Base-by-base conservation (phyloP, 2,797 vertebrate genomes). In the Crenuchus spilurus region DNA sequence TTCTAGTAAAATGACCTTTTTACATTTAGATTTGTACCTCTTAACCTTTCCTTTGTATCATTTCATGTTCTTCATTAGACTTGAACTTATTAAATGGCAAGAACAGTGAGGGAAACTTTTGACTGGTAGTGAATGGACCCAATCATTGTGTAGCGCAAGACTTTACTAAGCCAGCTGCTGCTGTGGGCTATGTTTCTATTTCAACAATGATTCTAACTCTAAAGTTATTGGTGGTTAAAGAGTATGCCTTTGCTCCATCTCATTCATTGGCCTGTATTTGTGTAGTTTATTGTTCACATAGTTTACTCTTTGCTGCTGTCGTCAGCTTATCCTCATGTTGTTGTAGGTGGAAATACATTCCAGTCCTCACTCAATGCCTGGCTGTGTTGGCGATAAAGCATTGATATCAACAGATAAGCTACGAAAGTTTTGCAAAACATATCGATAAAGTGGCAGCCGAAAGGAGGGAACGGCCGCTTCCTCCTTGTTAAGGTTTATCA, bases 401-500 rank as follows among this genome's bases (percentile, higher is more conserved):
- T 54, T 26, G 51, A 54, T n/a, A n/a, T n/a, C n/a, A n/a, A n/a
- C n/a, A n/a, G n/a, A n/a, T 54, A 54, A 26, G 13, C 51, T 7
- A 2, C 8, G 2, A 57, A 52, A 14, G 22, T 24, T 52, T 52
- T 6, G 24, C n/a, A 13, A 57, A 57, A 33, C 2, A 16, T 57
- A 57, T 57, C 30, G 54, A 57, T 31, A 33, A 33, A 57, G 54
- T 10, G 16, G 6, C 8, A 8, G n/a, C 57, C 20, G 13, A 4
- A 11, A 60, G 31, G 57, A 60, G 33, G 57, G 49, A 83, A 85
- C 84, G 88, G 85, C 87, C 84, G 86, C 89, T 90, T 91, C 86
- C 89, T 88, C 84, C 91, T 90, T 89, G 88, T 90, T 89, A 89
- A 87, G 87, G 88, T 91, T 91, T 90, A 91, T 91, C 89, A 89